phyloP scores from a whole-genome alignment of 2,888 invertebrate genomes.

The Criorhina ranunculi region DNA sequence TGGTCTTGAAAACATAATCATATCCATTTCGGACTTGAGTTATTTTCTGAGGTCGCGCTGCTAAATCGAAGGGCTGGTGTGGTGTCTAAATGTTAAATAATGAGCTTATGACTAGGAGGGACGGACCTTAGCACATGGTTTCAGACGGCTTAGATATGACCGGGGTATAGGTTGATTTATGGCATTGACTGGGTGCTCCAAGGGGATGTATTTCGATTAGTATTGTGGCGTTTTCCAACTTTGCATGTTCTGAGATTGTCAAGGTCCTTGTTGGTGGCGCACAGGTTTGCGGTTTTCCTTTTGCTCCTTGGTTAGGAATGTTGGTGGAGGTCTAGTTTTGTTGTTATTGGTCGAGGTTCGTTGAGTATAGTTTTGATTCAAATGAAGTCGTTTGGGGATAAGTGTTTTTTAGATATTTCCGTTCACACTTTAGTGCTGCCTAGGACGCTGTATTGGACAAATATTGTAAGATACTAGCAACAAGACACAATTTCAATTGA shows the following conservation, averaged over 20 bases:
- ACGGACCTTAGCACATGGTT: background rate
- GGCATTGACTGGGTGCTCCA: background rate
- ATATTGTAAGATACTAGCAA: too few relatives aligned
- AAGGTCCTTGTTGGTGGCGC: background rate
- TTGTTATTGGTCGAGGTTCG: too few relatives aligned
- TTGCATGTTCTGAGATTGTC: background rate
- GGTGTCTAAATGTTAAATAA: background rate
- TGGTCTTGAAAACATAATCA: slow-evolving; percentile 11
- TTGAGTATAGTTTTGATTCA: too few relatives aligned
- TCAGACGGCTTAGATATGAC: background rate
- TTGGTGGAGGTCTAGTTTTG: background rate
- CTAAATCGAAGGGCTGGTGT: background rate
- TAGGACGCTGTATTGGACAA: too few relatives aligned
- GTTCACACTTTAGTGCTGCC: too few relatives aligned
- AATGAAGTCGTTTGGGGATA: too few relatives aligned
- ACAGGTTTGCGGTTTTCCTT: background rate
- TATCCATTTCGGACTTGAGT: slow-evolving; percentile 1
- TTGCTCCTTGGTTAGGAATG: background rate
- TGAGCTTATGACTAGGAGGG: slow-evolving; percentile 21
- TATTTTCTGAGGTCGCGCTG: slow-evolving; percentile 20
- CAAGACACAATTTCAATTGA: too few relatives aligned
- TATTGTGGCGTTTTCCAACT: background rate
- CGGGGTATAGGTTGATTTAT: background rate
- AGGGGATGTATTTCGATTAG: background rate
- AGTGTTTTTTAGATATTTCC: too few relatives aligned